phyloP scores from a whole-genome alignment of 2,113 vertebrate genomes.

The Anhinga rufa region DNA sequence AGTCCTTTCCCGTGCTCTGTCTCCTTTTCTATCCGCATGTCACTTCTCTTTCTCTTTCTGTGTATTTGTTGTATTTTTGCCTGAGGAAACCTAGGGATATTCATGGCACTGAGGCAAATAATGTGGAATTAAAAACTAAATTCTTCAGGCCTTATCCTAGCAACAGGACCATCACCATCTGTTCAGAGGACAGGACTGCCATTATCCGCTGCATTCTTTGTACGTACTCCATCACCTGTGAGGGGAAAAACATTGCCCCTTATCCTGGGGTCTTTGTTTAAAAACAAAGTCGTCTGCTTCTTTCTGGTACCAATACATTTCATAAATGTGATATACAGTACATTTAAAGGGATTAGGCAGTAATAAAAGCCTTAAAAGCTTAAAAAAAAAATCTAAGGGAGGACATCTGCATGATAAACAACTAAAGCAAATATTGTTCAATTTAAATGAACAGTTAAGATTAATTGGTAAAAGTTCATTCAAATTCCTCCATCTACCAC shows the following conservation, averaged over 20 bases:
- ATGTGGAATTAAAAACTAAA: slow-evolving; percentile 96
- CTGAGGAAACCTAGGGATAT: slow-evolving; percentile 85
- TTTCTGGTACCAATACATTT: slow-evolving; percentile 50
- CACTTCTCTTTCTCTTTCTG: slow-evolving; percentile 69
- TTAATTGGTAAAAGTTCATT: neutral
- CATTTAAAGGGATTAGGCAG: slow-evolving; percentile 43
- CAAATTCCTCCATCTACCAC: neutral
- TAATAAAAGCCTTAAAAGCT: slow-evolving; percentile 26
- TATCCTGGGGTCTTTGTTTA: slow-evolving; percentile 73
- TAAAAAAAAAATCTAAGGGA: neutral
- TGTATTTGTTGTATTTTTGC: slow-evolving; percentile 74
- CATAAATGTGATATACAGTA: slow-evolving; percentile 68
- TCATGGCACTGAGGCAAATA: slow-evolving; percentile 90
- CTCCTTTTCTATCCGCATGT: slow-evolving; percentile 60
- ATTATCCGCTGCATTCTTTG: slow-evolving; percentile 79
- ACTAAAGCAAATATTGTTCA: slow-evolving; percentile 40
- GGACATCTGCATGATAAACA: slow-evolving; percentile 49
- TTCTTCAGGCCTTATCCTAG: slow-evolving; percentile 92
- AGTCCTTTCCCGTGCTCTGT: slow-evolving; percentile 62
- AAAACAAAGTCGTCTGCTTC: slow-evolving; percentile 65
- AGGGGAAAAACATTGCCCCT: slow-evolving; percentile 70
- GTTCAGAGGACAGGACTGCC: slow-evolving; percentile 84
- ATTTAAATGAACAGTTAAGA: slow-evolving; percentile 41
- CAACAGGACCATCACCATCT: slow-evolving; percentile 92
- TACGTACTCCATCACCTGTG: slow-evolving; percentile 88